Evolutionary conservation across 2,113 vertebrate species (phyloP).

Genomic region (Toxostoma redivivum): DNA sequence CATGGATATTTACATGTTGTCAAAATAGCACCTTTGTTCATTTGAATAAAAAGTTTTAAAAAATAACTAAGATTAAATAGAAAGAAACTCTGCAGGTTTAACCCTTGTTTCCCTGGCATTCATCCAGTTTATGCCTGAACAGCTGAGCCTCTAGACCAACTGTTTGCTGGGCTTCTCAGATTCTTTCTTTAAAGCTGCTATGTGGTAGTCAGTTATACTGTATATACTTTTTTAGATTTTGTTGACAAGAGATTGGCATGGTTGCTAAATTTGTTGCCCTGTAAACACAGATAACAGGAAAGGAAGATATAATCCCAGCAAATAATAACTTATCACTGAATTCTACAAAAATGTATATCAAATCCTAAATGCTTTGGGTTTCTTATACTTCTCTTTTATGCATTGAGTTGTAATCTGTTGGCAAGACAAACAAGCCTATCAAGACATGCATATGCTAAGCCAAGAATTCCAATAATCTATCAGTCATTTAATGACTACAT

Average conservation of each 20-base stretch:
- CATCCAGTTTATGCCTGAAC: background rate
- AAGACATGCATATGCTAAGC: background rate
- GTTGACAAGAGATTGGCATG: background rate
- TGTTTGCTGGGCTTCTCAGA: background rate
- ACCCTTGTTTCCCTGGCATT: background rate
- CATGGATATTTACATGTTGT: background rate
- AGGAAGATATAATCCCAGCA: background rate
- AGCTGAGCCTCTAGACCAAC: slow-evolving; percentile 43
- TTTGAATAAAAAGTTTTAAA: background rate
- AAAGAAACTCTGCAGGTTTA: background rate
- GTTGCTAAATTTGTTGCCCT: background rate
- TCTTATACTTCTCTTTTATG: background rate
- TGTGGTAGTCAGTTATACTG: background rate
- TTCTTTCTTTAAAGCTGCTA: slow-evolving; percentile 13
- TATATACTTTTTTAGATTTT: background rate
- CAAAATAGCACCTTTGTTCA: background rate
- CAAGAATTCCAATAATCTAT: slow-evolving; percentile 22
- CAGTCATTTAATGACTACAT: background rate
- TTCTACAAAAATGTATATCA: background rate
- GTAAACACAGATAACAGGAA: background rate
- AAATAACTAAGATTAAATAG: background rate
- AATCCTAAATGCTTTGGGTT: background rate
- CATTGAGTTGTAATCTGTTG: background rate
- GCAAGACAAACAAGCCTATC: background rate
- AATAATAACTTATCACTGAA: background rate